Percentiles rank a stretch among this genome's conserved stretches.
Evolutionary conservation across 2,888 invertebrate species (phyloP).

Genomic region (Operophtera brumata): DNA sequence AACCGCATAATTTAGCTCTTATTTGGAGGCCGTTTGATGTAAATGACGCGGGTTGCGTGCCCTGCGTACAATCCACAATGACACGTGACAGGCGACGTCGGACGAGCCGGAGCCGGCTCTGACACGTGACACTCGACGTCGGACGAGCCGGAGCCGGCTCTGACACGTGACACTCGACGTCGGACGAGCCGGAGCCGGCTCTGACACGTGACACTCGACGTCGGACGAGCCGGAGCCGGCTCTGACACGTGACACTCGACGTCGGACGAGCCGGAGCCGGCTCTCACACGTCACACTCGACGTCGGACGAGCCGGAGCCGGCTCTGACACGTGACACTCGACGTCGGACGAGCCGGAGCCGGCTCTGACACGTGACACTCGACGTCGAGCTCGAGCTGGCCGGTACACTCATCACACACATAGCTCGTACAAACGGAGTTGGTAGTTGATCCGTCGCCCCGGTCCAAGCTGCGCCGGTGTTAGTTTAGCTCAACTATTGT

Average conservation of each 20-base stretch:
- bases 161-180: constrained; percentile 78
- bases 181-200: too few species aligned
- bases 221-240: too few species aligned
- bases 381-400: too few species aligned
- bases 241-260: constrained; percentile 78
- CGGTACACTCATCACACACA: constrained; percentile 78
- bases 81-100: constrained; percentile 78
- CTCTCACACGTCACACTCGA: constrained; percentile 79
- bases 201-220: constrained; percentile 78
- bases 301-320: too few species aligned
- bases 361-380: constrained; percentile 79
- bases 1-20: constrained; percentile 29
- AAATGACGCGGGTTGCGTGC: constrained; percentile 24
- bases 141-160: too few species aligned
- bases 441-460: constrained; percentile 54
- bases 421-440: constrained; percentile 77
- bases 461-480: constrained; percentile 78
- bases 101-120: too few species aligned
- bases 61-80: constrained; percentile 55
- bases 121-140: constrained; percentile 78
- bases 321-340: constrained; percentile 78
- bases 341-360: too few species aligned
- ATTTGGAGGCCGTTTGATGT: constrained; percentile 24
- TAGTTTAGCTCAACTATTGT: constrained; percentile 75
- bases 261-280: too few species aligned